These are phyloP conservation scores for Eira barbara DNA, from an alignment of 2,113 vertebrate species.

Conservation along the genomic window DNA sequence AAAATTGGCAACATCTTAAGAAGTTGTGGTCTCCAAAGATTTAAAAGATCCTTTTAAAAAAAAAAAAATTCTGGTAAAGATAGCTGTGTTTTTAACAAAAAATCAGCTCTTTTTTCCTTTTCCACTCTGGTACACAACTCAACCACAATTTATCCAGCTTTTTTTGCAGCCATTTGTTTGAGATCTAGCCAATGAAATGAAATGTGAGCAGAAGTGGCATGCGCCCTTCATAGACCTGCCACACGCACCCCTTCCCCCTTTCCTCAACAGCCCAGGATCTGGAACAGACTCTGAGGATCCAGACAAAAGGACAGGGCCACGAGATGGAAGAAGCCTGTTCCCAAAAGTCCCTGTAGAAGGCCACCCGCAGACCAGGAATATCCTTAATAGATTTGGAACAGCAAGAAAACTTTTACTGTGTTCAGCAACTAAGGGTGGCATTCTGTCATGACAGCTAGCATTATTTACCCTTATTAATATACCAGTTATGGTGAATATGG, in stretches of 20 bases:
- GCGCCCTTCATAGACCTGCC: neutral
- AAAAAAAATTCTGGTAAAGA: neutral
- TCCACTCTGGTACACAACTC: neutral
- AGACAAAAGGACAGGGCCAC: neutral
- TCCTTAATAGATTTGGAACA: neutral
- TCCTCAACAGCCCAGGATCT: neutral
- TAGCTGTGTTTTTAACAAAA: neutral
- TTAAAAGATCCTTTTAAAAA: neutral
- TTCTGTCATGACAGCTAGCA: neutral
- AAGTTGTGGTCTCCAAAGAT: neutral
- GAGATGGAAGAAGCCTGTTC: neutral
- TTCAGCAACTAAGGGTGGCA: neutral
- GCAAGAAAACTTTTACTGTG: neutral
- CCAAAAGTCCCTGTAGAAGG: neutral
- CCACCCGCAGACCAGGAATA: neutral
- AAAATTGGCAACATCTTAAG: neutral
- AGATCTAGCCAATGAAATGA: neutral
- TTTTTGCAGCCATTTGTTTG: neutral
- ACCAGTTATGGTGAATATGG: neutral
- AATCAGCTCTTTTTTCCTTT: neutral
- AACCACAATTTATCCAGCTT: neutral
- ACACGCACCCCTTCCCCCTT: neutral
- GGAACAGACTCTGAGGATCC: neutral
- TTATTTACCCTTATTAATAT: neutral
- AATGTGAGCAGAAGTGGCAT: neutral